Conservation (phyloP, 2,888 invertebrate species). For the Microdon myrmicae region DNA sequence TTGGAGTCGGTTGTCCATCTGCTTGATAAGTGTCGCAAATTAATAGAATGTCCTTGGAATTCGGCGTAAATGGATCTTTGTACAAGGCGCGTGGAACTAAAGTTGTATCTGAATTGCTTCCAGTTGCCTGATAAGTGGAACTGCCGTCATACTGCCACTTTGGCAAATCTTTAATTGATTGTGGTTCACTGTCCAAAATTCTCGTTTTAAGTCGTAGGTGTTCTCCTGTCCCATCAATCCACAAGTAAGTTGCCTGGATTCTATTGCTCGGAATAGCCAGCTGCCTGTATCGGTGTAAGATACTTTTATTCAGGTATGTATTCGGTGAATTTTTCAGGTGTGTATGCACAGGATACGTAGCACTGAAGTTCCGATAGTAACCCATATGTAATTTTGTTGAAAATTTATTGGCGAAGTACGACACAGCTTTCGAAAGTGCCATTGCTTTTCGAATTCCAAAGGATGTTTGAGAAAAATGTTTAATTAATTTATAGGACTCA, state of each 20-base stretch:
- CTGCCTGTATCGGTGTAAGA: conserved; percentile 77
- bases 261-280: conserved; percentile 71
- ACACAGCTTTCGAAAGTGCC: no score
- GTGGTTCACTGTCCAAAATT: conserved; percentile 75
- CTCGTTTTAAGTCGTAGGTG: conserved; percentile 76
- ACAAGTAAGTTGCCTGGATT: conserved; percentile 75
- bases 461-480: no score
- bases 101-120: conserved; percentile 78
- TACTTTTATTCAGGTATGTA: conserved; percentile 79
- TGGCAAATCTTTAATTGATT: conserved; percentile 72
- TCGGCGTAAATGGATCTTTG: conserved; percentile 79
- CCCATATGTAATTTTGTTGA: no score
- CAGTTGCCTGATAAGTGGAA: conserved; percentile 74
- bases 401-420: no score
- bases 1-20: conserved; percentile 67
- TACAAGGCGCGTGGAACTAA: conserved; percentile 82
- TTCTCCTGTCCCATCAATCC: conserved; percentile 82
- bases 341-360: not conserved
- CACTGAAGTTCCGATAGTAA: no score
- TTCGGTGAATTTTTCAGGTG: conserved; percentile 75
- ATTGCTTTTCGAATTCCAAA: no score
- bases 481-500: no score
- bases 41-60: conserved; percentile 78
- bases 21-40: conserved; percentile 80
- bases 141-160: conserved; percentile 83